A percentile compares a stretch with the other conserved stretches of the same genome.
phyloP scores from a whole-genome alignment of 2,113 vertebrate genomes.

The Eidolon helvum region DNA sequence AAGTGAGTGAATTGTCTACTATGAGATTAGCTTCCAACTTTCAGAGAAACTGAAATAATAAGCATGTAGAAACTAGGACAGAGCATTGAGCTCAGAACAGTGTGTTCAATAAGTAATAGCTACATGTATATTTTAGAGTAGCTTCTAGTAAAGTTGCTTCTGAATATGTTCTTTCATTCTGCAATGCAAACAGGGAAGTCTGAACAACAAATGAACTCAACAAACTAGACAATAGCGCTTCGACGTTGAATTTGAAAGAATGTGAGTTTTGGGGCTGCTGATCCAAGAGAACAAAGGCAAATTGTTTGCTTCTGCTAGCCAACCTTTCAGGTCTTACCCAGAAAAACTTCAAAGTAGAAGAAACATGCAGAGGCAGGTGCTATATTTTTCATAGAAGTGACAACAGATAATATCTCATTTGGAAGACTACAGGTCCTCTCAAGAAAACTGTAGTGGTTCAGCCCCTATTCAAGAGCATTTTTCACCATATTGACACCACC shows the following conservation, averaged over 20 bases:
- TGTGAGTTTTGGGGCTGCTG: neutral
- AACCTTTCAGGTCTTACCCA: neutral
- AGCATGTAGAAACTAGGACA: constrained; percentile 37
- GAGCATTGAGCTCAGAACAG: neutral
- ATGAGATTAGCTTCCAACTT: constrained; percentile 22
- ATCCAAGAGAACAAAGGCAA: constrained; percentile 33
- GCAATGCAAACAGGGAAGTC: constrained; percentile 13
- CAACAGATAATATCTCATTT: constrained; percentile 53
- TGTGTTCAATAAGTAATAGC: constrained; percentile 54
- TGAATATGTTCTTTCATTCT: constrained; percentile 41
- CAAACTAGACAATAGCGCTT: constrained; percentile 8
- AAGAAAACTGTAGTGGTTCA: constrained; percentile 25
- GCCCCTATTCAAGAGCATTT: neutral
- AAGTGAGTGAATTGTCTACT: neutral
- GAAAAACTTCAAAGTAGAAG: neutral
- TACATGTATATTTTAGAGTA: constrained; percentile 56
- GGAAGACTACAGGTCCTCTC: neutral
- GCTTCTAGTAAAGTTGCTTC: constrained; percentile 9
- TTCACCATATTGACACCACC: neutral
- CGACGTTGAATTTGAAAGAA: neutral
- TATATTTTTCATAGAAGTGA: constrained; percentile 44
- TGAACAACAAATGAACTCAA: constrained; percentile 8
- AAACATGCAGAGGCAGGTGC: neutral
- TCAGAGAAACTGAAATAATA: constrained; percentile 37
- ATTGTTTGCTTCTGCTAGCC: neutral